Percentiles rank a stretch among this genome's conserved stretches.
Evolutionary conservation across 2,888 invertebrate species (phyloP).

Genomic region (Schizotus pectinicornis): DNA sequence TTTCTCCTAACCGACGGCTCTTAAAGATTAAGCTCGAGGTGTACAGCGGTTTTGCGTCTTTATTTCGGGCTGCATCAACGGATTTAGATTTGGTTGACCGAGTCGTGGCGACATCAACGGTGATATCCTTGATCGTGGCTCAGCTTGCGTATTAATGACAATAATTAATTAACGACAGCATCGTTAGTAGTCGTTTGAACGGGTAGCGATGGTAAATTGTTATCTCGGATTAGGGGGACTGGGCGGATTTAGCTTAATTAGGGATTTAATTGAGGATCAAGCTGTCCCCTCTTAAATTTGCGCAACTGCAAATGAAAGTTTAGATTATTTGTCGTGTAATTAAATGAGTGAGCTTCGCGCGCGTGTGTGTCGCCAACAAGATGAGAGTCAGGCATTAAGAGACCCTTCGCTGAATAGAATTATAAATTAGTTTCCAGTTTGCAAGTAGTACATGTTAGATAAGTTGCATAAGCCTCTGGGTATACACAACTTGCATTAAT

Average conservation of each 20-base stretch:
- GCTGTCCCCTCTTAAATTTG: background rate
- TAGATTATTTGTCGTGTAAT: background rate
- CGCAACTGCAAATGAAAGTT: background rate
- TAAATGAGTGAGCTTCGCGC: background rate
- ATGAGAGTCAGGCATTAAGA: conserved; percentile 31
- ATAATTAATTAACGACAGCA: too few relatives aligned
- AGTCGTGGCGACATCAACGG: too few relatives aligned
- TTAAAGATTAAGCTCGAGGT: too few relatives aligned
- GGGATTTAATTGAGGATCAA: conserved; percentile 1
- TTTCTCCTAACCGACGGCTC: too few relatives aligned
- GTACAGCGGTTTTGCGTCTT: too few relatives aligned
- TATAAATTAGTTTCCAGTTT: conserved; percentile 49
- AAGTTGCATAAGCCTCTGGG: conserved; percentile 44
- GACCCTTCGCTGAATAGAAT: conserved; percentile 43
- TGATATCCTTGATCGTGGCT: too few relatives aligned
- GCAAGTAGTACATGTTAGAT: conserved; percentile 41
- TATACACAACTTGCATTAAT: conserved; percentile 42
- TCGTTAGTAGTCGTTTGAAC: too few relatives aligned
- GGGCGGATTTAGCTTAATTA: background rate
- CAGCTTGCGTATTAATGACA: too few relatives aligned
- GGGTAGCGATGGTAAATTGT: too few relatives aligned
- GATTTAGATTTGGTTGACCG: too few relatives aligned
- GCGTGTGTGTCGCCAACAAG: conserved; percentile 5
- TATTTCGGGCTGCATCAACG: too few relatives aligned
- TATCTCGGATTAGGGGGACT: too few relatives aligned